These are phyloP conservation scores for Pseudolycoriella hygida DNA, from an alignment of 2,888 invertebrate genomes.

Conservation along the genomic window DNA sequence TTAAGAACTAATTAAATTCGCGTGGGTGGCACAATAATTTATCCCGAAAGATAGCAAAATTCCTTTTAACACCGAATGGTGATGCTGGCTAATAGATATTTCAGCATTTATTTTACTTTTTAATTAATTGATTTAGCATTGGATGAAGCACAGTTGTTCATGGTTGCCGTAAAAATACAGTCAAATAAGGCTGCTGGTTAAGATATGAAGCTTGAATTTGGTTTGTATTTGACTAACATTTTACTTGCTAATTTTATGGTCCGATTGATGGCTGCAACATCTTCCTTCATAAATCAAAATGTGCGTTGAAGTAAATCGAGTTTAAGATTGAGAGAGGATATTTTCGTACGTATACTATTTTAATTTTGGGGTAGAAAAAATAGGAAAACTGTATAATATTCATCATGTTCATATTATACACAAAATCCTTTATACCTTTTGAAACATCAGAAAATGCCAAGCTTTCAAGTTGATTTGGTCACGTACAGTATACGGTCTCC, in stretches of 20 bases:
- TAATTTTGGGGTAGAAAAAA: no score
- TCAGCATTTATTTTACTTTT: not conserved
- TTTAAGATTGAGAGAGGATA: no score
- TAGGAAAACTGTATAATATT: no score
- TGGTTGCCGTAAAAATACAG: no score
- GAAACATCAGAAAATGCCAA: conserved; percentile 12
- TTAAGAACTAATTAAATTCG: conserved; percentile 13
- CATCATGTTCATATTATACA: no score
- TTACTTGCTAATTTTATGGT: not conserved
- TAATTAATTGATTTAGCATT: no score
- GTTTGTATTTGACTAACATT: not conserved
- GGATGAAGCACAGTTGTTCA: no score
- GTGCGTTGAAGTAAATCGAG: no score
- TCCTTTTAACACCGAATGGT: conserved; percentile 13
- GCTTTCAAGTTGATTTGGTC: conserved; percentile 31
- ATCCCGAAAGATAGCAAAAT: conserved; percentile 14
- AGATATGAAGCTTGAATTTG: not conserved
- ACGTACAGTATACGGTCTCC: conserved; percentile 18
- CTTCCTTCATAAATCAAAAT: no score
- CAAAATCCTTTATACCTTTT: no score
- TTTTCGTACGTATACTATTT: no score
- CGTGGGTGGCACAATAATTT: conserved; percentile 14
- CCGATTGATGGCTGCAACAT: no score
- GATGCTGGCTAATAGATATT: conserved; percentile 11
- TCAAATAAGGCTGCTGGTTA: not conserved